Conservation (phyloP, 1,140 invertebrate genomes). For the Drosophila athabasca region DNA sequence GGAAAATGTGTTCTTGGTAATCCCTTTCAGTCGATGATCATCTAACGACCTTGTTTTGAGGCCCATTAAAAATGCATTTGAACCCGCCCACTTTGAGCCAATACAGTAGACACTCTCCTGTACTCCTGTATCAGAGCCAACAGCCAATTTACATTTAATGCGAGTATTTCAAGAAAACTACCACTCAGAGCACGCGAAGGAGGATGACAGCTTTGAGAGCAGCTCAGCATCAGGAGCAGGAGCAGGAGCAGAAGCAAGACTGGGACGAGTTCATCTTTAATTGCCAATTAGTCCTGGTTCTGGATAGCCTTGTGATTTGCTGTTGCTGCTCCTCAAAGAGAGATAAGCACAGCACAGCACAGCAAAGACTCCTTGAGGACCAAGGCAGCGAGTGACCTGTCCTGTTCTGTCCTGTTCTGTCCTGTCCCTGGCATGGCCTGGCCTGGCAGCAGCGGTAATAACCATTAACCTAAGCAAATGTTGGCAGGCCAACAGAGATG, state of each 20-base stretch:
- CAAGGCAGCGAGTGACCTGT: conserved; percentile 19
- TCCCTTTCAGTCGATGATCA: background rate
- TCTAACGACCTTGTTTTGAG: background rate
- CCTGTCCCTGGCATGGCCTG: background rate
- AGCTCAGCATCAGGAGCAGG: background rate
- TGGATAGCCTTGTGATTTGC: conserved; percentile 74
- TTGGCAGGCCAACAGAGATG: conserved; percentile 56
- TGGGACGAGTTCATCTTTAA: conserved; percentile 65
- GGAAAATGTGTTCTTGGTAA: conserved; percentile 6
- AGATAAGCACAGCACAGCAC: conserved; percentile 19
- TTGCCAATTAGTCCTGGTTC: conserved; percentile 65
- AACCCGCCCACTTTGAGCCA: conserved; percentile 23
- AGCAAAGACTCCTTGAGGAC: conserved; percentile 24
- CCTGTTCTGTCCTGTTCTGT: background rate
- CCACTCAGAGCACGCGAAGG: background rate
- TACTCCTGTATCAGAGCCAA: too few species aligned
- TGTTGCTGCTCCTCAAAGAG: background rate
- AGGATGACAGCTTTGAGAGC: conserved; percentile 1
- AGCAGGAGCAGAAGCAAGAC: background rate
- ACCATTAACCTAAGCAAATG: conserved; percentile 75
- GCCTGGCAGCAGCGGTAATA: conserved; percentile 44
- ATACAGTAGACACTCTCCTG: conserved; percentile 1
- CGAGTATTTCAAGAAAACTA: conserved; percentile 8
- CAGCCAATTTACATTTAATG: conserved; percentile 48
- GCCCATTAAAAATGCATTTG: conserved; percentile 52